Percentiles rank a stretch among this genome's conserved stretches.
Evolutionary conservation across 2,888 invertebrate species (phyloP).

Genomic region (Pandemis corylana): DNA sequence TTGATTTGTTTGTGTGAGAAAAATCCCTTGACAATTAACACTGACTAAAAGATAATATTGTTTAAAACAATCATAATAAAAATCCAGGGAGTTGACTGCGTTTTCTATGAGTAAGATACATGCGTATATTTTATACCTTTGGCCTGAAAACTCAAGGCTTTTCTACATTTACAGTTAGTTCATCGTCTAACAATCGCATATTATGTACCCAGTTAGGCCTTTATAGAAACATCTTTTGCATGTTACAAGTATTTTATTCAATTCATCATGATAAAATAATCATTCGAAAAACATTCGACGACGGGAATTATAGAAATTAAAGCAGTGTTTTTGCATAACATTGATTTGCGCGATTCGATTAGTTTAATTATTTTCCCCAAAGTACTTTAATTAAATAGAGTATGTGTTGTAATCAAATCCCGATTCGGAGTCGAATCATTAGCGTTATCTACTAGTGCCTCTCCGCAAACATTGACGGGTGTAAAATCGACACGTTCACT

Average conservation of each 20-base stretch:
- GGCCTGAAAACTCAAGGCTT: constrained; percentile 32
- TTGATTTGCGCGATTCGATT: constrained; percentile 9
- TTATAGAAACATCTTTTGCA: not conserved
- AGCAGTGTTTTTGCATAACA: not conserved
- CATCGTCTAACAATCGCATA: not conserved
- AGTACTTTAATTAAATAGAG: constrained; percentile 30
- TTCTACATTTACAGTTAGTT: constrained; percentile 1
- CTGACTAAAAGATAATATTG: constrained; percentile 7
- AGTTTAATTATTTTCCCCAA: constrained; percentile 27
- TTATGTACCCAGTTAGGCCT: not conserved
- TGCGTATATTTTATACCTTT: constrained; percentile 30
- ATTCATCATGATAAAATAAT: not conserved
- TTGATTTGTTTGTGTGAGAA: constrained; percentile 40
- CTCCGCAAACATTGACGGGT: constrained; percentile 28
- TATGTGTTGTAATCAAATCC: constrained; percentile 29
- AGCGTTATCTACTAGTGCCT: constrained; percentile 33
- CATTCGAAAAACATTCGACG: not conserved
- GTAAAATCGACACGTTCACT: constrained; percentile 39
- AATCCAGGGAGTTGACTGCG: not conserved
- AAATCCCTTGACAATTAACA: constrained; percentile 24
- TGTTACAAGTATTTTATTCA: not conserved
- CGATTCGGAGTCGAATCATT: constrained; percentile 36
- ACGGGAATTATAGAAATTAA: not conserved
- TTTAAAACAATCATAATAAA: not conserved
- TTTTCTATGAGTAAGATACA: constrained; percentile 4